These are phyloP conservation scores for Eubasilissa splendida DNA, from an alignment of 2,888 invertebrate genomes.

Conservation along the genomic window DNA sequence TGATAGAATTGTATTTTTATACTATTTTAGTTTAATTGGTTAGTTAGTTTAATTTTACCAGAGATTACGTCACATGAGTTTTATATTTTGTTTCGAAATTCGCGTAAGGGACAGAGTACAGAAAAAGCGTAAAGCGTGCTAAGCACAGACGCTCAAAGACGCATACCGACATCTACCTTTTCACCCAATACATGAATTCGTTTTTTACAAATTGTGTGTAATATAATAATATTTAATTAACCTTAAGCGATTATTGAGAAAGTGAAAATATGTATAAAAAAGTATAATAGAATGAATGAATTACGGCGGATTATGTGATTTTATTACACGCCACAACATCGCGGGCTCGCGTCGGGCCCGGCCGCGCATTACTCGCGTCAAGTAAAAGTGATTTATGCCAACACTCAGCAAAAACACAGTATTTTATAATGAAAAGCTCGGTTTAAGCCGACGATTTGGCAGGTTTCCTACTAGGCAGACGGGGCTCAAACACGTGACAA, in stretches of 20 bases:
- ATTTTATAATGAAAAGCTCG: neutral
- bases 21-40: no score
- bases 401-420: constrained; percentile 34
- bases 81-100: no score
- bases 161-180: no score
- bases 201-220: no score
- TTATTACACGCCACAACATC: constrained; percentile 10
- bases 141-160: no score
- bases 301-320: constrained; percentile 19
- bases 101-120: no score
- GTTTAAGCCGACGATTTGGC: neutral
- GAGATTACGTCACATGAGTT: no score
- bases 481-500: neutral
- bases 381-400: constrained; percentile 39
- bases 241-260: neutral
- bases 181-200: neutral
- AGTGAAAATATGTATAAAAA: constrained; percentile 5
- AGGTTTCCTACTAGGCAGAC: neutral
- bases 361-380: constrained; percentile 39
- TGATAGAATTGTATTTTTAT: no score
- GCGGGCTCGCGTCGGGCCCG: constrained; percentile 18
- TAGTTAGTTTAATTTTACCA: no score
- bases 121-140: no score
- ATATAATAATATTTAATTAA: neutral
- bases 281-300: constrained; percentile 18